Base-by-base conservation (phyloP, 2,888 invertebrate species). In the Empis stercorea region DNA sequence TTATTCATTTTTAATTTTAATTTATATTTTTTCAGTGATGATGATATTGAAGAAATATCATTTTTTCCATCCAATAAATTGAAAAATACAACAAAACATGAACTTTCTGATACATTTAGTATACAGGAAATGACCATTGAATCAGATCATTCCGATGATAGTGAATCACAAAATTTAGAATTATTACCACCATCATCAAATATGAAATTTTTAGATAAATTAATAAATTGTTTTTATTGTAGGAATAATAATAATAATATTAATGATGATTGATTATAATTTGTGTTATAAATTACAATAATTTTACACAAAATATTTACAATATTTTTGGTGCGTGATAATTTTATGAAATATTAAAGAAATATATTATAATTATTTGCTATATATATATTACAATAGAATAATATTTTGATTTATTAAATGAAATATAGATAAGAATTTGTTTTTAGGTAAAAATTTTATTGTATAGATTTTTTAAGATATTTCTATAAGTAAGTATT, bases 101-200 rank as follows among this genome's bases (percentile, higher is more conserved):
- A 66, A 46, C 57, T 66, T 11, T 61, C 65, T 17, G 70, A 70
- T 51, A 69, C 68, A 4, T 70, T 70, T 52, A 70, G 70, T 53
- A 68, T 70, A 58, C 68, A 70, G 49, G 70, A 70, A 50, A 70
- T 70, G 68, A 64, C 67, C 30, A 67, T 69, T 34, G 68, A 68
- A 49, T 68, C 68, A 13, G 68, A 68, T 40, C 52, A 62, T 49
- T 66, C 67, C 16, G 67, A 69, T 48, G 67, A 65, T 48, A 64
- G 65, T 50, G 64, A 61, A 20, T 67, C 68, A 14, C 64, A 65
- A 51, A 69, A 66, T 54, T 59, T 70, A 11, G 70, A 70, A 52
- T 55, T 68, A 5, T 57, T 67, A 51, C 65, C 68, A 11, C 57
- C 58, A 45, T 55, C 60, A 44, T 57, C 61, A 49, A 65, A 63